phyloP scores from a whole-genome alignment of 2,888 invertebrate genomes.

The Habroteleia sp. region DNA sequence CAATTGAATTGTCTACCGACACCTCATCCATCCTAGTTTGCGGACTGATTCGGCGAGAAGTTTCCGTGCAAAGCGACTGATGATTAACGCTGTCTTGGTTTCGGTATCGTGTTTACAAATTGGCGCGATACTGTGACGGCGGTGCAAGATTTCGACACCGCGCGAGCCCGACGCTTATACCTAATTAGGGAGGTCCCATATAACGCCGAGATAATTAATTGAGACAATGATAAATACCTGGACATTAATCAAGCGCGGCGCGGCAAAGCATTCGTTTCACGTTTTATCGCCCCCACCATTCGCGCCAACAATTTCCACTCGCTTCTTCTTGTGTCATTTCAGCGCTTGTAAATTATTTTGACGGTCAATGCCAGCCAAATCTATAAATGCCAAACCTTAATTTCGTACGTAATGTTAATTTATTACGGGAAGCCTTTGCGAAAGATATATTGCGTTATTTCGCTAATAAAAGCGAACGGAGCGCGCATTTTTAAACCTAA shows the following conservation, averaged over 20 bases:
- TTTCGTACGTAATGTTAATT: constrained; percentile 4
- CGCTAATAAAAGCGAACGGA: no score
- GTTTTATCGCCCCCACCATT: constrained; percentile 55
- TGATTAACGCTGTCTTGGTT: constrained; percentile 73
- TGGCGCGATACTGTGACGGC: constrained; percentile 67
- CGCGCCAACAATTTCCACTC: constrained; percentile 29
- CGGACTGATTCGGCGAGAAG: background rate
- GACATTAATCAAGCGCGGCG: constrained; percentile 70
- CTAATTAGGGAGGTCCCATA: constrained; percentile 76
- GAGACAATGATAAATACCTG: constrained; percentile 76
- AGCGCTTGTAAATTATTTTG: constrained; percentile 39
- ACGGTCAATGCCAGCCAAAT: constrained; percentile 31
- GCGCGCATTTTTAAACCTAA: no score
- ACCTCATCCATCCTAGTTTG: constrained; percentile 5
- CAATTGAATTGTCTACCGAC: constrained; percentile 32
- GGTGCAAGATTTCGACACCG: constrained; percentile 79
- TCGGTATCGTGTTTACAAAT: constrained; percentile 76
- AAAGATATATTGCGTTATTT: no score
- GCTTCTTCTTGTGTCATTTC: constrained; percentile 45
- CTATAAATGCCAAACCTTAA: constrained; percentile 13
- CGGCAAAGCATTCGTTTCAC: constrained; percentile 59
- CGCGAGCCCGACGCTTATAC: constrained; percentile 70
- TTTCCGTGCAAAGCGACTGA: constrained; percentile 18
- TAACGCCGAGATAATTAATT: constrained; percentile 76
- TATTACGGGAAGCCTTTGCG: no score